phyloP scores from a whole-genome alignment of 2,888 invertebrate genomes.

The Hirtodrosophila cameraria region DNA sequence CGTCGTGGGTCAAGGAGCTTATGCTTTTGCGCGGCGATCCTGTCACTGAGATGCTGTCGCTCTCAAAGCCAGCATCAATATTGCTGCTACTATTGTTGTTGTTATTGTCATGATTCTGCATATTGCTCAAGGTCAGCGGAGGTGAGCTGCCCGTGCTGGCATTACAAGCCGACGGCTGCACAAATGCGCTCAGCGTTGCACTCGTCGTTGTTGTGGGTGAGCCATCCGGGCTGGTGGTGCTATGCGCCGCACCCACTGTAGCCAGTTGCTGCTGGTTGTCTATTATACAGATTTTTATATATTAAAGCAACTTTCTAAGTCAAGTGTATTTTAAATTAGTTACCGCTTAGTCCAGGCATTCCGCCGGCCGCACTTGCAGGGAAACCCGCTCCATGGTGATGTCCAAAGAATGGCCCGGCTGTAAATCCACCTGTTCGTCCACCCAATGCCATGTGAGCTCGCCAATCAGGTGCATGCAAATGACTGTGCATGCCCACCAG shows the following conservation, averaged over 20 bases:
- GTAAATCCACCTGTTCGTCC: conserved; percentile 81
- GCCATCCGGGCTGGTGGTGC: conserved; percentile 89
- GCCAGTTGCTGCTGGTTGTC: conserved; percentile 74
- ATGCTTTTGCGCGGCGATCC: conserved; percentile 85
- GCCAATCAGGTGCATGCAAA: conserved; percentile 88
- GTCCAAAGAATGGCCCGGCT: conserved; percentile 85
- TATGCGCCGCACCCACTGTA: conserved; percentile 85
- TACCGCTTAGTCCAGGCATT: conserved; percentile 80
- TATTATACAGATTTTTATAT: too few species aligned
- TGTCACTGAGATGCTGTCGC: conserved; percentile 84
- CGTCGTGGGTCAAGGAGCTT: conserved; percentile 84
- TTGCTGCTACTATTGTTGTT: conserved; percentile 83
- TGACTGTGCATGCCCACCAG: conserved; percentile 88
- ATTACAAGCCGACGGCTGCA: conserved; percentile 54
- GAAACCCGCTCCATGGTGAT: conserved; percentile 85
- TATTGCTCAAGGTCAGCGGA: conserved; percentile 63
- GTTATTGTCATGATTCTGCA: conserved; percentile 79
- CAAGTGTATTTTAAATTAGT: conserved; percentile 3
- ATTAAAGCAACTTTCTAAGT: not conserved
- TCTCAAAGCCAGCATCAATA: conserved; percentile 84
- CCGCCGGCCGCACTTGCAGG: conserved; percentile 85
- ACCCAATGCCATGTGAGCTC: conserved; percentile 81
- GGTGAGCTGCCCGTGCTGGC: conserved; percentile 83
- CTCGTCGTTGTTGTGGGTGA: conserved; percentile 85
- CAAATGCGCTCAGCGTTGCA: conserved; percentile 62